Percentiles rank a stretch among this genome's conserved stretches.
phyloP scores from a whole-genome alignment of 2,113 vertebrate species.

The cattle (Bos taurus) region DNA sequence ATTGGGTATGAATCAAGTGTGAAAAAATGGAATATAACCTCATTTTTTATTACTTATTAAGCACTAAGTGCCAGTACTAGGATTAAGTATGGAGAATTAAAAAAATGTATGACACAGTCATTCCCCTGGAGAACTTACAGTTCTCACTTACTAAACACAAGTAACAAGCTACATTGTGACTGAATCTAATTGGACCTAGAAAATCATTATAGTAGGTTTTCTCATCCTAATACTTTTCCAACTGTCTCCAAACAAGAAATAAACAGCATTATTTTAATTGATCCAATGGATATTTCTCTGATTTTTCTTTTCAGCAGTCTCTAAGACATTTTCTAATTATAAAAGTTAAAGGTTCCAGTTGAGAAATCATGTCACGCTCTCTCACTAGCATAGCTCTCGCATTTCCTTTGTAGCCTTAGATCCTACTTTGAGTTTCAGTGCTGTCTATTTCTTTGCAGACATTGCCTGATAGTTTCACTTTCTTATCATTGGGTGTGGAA shows the following conservation, averaged over 20 bases:
- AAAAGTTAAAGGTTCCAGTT: background rate
- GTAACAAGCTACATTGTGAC: background rate
- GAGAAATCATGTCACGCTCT: rapidly evolving
- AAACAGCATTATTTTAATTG: background rate
- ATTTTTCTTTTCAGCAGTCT: background rate
- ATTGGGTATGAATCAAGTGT: background rate
- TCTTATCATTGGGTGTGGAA: background rate
- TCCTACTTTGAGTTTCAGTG: background rate
- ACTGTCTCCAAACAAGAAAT: background rate
- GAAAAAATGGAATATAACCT: background rate
- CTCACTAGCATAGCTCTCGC: rapidly evolving
- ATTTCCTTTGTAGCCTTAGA: background rate
- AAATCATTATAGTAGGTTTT: background rate
- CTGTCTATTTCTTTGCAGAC: background rate
- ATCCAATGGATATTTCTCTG: background rate
- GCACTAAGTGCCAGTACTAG: background rate
- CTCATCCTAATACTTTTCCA: background rate
- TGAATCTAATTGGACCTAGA: background rate
- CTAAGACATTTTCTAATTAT: background rate
- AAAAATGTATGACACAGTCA: background rate
- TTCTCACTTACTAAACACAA: background rate
- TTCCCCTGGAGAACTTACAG: background rate
- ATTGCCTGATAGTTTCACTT: rapidly evolving
- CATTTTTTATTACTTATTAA: background rate
- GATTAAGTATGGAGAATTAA: background rate